Percentiles rank a stretch among this genome's conserved stretches.
phyloP scores from a whole-genome alignment of 2,888 invertebrate genomes.

The Oeneis ivallda region DNA sequence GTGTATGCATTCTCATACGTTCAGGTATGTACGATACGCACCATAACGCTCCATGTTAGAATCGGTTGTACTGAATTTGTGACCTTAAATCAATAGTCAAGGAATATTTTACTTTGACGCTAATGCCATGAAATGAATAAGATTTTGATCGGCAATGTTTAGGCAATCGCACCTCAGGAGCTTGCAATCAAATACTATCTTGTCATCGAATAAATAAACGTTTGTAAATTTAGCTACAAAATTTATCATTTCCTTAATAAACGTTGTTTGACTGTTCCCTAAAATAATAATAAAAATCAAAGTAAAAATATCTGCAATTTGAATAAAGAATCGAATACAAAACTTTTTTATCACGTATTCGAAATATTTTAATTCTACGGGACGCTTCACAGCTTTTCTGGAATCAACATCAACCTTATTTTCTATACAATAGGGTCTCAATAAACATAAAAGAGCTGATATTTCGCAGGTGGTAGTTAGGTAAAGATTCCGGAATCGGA shows the following conservation, averaged over 20 bases:
- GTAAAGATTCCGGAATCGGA: slow-evolving; percentile 54
- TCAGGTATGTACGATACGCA: no score
- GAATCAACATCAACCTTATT: slow-evolving; percentile 23
- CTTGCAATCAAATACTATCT: no score
- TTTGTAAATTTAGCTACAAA: no score
- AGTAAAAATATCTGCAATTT: not conserved
- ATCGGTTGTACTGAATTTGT: no score
- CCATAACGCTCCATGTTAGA: no score
- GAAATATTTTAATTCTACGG: slow-evolving; percentile 33
- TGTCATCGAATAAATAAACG: no score
- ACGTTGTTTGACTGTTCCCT: not conserved
- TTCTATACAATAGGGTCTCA: slow-evolving; percentile 16
- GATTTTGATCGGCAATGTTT: no score
- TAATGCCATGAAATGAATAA: no score
- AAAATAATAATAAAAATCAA: slow-evolving; percentile 1
- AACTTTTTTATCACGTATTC: slow-evolving; percentile 34
- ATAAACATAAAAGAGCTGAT: slow-evolving; percentile 22
- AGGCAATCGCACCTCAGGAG: no score
- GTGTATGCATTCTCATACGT: no score
- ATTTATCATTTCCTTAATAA: not conserved
- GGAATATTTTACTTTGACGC: no score
- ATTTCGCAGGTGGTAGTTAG: slow-evolving; percentile 56
- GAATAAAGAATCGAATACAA: slow-evolving; percentile 23
- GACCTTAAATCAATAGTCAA: no score
- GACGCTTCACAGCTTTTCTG: slow-evolving; percentile 4